Conservation (phyloP, 1,140 invertebrate genomes). For the Calliphora vicina region DNA sequence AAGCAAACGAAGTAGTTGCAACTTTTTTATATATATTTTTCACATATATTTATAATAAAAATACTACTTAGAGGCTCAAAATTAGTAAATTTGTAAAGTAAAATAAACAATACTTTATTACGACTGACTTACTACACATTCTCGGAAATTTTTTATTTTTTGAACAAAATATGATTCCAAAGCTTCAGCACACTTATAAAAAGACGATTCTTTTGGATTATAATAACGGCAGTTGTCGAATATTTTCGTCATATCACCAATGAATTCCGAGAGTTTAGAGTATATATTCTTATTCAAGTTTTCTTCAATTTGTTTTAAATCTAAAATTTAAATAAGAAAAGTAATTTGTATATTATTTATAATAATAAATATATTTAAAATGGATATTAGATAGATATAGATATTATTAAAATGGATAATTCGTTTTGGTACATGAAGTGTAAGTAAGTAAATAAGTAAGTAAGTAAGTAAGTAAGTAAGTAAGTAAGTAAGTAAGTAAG, state of each 20-base stretch:
- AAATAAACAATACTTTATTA: conserved; percentile 14
- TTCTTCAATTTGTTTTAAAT: conserved; percentile 91
- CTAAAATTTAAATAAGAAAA: conserved; percentile 68
- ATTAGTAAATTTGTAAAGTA: conserved; percentile 3
- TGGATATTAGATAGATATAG: too few relatives aligned
- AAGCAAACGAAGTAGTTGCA: not conserved
- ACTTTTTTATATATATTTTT: not conserved
- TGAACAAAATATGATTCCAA: conserved; percentile 95
- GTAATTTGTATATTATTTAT: not conserved
- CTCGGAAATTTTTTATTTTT: conserved; percentile 85
- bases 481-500: too few relatives aligned
- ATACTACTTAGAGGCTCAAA: not conserved
- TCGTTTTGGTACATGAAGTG: too few relatives aligned
- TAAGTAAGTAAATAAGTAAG: too few relatives aligned
- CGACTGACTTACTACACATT: conserved; percentile 66
- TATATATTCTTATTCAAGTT: conserved; percentile 87
- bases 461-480: too few relatives aligned
- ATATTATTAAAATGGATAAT: too few relatives aligned
- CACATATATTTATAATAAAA: not conserved
- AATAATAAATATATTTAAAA: too few relatives aligned
- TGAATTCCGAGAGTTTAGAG: conserved; percentile 90
- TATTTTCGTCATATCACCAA: conserved; percentile 96
- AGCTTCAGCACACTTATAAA: conserved; percentile 93
- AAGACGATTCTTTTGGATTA: conserved; percentile 93
- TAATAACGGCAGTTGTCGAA: conserved; percentile 98